phyloP scores from a whole-genome alignment of 2,113 vertebrate genomes.

The Percina caprodes region DNA sequence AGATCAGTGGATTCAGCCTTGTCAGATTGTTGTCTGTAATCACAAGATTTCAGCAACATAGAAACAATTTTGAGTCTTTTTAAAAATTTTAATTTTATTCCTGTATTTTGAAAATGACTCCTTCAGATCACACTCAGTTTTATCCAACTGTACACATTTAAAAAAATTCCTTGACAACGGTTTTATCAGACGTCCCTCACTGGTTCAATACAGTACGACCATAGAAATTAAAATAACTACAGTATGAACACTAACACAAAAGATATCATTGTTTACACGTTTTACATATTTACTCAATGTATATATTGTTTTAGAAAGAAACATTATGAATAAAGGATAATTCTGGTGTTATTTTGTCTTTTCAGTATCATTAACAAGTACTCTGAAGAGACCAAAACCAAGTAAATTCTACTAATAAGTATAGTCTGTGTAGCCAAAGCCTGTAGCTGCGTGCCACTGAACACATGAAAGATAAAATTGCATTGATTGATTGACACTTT shows the following conservation, averaged over 20 bases:
- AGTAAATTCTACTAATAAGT: neutral
- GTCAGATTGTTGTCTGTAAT: neutral
- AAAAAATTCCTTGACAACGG: neutral
- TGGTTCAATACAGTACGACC: neutral
- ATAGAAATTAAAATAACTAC: neutral
- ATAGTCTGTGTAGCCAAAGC: neutral
- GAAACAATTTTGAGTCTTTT: neutral
- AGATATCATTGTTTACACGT: neutral
- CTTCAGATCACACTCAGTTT: neutral
- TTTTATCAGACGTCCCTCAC: neutral
- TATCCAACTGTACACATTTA: neutral
- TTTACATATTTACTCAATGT: neutral
- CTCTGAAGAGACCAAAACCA: neutral
- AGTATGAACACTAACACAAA: neutral
- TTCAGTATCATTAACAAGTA: neutral
- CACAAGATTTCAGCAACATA: neutral
- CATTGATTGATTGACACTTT: neutral
- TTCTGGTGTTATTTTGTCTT: neutral
- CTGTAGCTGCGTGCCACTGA: neutral
- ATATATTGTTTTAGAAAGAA: neutral
- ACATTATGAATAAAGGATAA: neutral
- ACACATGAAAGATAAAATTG: neutral
- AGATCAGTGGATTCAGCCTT: slow-evolving; percentile 18
- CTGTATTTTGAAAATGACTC: neutral
- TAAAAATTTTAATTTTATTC: neutral